Evolutionary conservation across 2,888 invertebrate genomes (phyloP).

Genomic region (Gonocerus acuteangulatus): DNA sequence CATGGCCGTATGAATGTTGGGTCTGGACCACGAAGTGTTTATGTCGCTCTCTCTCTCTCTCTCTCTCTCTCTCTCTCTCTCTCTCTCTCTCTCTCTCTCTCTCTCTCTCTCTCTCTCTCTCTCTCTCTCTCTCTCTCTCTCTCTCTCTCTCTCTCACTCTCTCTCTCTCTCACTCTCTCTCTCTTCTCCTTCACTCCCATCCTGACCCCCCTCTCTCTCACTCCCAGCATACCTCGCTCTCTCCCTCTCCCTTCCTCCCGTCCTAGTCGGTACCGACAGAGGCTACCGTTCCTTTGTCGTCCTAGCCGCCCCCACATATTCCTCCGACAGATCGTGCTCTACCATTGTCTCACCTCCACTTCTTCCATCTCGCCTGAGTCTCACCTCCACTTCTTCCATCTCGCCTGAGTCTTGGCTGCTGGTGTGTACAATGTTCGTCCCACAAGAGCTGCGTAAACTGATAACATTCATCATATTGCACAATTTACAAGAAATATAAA

Average conservation of each 20-base stretch:
- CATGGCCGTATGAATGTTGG: slow-evolving; percentile 9
- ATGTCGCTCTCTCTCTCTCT: slow-evolving; percentile 6
- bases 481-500: too few relatives aligned
- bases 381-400: too few relatives aligned
- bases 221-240: background rate
- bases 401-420: too few relatives aligned
- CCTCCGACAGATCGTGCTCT: too few relatives aligned
- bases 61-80: slow-evolving; percentile 5
- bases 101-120: background rate
- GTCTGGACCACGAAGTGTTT: slow-evolving; percentile 13
- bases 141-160: background rate
- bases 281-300: background rate
- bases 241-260: background rate
- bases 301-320: too few relatives aligned
- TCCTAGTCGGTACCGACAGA: background rate
- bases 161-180: too few relatives aligned
- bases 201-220: background rate
- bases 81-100: slow-evolving; percentile 3
- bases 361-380: too few relatives aligned
- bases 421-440: too few relatives aligned
- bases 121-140: background rate
- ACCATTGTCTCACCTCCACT: too few relatives aligned
- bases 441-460: too few relatives aligned
- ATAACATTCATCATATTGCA: too few relatives aligned
- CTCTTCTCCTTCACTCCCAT: too few relatives aligned